Evolutionary conservation across 2,888 invertebrate species (phyloP), one percentile per base, ranked within the genome.

Genomic region (Pseudeuparius sepicola): DNA sequence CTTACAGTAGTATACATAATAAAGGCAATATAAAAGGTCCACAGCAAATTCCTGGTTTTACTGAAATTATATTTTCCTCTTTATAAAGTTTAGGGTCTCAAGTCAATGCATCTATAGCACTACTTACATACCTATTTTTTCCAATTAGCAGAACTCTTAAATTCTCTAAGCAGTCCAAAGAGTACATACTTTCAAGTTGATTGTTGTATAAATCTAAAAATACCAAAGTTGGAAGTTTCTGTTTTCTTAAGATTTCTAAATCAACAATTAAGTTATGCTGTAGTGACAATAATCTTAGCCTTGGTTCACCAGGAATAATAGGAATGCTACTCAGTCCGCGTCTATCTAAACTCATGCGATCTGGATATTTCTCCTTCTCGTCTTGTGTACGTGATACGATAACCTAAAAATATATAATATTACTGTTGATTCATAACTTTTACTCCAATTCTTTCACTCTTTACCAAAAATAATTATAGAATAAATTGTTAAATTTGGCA

Each of bases 191-290:
- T 46, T 92, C 92, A 42, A 94, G 77, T 61, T 92, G 89, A 64
- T 94, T 94, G 63, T 93, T 89, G 57, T 93, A 94, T 37, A 94
- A 71, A 64, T 94, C 93, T 38, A 94, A 72, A 60, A 93, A 93
- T 11, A 93, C 90, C 38, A 94, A 67, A 61, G 82, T 78, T 12
- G 74, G 75, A 45, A 87, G 68, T 29, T 56, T 48, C 37, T 64
- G 57, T 45, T 63, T 43, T 47, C 53, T 48, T 66, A 74, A 52
- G 34, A 78, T 77, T 40, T 82, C 73, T 45, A 88, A 70, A 52
- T 73, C 75, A 42, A 72, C 80, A 41, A 94, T 80, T 52, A 87
- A 71, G 67, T 94, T 94, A 64, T 93, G 92, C 58, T 94, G 93
- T 40, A 93, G 70, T 27, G 93, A 93, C 45, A 94, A 66, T 41